Evolutionary conservation across 2,113 vertebrate genomes (phyloP), one percentile per base, ranked within the genome.

Genomic region (Paramormyrops kingsleyae): DNA sequence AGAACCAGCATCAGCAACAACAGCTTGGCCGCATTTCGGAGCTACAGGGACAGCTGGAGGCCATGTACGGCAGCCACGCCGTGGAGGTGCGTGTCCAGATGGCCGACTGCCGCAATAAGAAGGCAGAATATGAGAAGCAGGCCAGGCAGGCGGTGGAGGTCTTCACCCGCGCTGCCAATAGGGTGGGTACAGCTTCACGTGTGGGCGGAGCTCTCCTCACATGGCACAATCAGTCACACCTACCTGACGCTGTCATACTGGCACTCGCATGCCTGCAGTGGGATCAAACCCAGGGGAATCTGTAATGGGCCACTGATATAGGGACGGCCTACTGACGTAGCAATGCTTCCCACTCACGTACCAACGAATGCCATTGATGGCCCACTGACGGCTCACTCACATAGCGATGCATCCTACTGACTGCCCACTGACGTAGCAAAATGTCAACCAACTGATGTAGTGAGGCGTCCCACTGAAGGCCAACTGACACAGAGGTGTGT

Each of bases 11-110:
- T 66, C 93, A 90, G 90, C 90, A 94, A 87, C 90, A 93, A 42
- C 96, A 97, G 90, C 52, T 93, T 21, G 44, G 46, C 21, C 92
- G 90, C 59, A 90, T 95, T 4, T 83, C 89, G 10, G 90, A 91
- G n/a, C 92, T 97, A 86, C 89, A 95, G 91, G 77, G 89, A 5
- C 88, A 96, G 89, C 88, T 93, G 85, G 87, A 42, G 80, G 59
- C 90, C 31, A 86, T 92, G 7, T 90, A 91, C 9, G 42, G 83
- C 2, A 89, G 91, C 77, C 91, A 93, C 1, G 66, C 46, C 0
- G 47, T 90, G 42, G 70, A 91, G 50, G 89, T 95, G 42, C 85
- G 87, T 19, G 88, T 86, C 87, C 66, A 93, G 10, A 93, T 93
- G 35, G 39, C 88, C 0, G 83, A 90, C 42, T 92, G 94, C 87